phyloP scores from a whole-genome alignment of 2,797 vertebrate species.

The Anniella stebbinsi region DNA sequence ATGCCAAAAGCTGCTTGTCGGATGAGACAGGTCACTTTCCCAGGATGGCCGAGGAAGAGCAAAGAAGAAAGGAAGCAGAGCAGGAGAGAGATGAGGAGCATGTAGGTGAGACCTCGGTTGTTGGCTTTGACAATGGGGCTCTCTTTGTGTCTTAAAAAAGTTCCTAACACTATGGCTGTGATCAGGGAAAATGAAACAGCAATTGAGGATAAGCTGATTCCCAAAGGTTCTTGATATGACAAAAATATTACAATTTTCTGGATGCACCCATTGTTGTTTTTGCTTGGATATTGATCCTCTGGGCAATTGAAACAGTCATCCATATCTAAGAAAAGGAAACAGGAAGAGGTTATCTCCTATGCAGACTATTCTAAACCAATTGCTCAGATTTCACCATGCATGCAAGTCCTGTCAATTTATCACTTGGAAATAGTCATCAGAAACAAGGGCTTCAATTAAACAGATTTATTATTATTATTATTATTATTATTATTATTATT shows the following conservation, averaged over 20 bases:
- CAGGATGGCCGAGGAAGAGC: not conserved
- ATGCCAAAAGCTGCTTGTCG: no score
- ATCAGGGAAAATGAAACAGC: not conserved
- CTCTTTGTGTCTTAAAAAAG: not conserved
- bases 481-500: no score
- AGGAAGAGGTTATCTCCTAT: not conserved
- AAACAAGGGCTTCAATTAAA: no score
- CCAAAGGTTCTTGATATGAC: not conserved
- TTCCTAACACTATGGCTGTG: not conserved
- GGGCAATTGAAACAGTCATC: not conserved
- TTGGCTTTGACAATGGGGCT: conserved; percentile 8
- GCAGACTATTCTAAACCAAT: no score
- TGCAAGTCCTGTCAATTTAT: no score
- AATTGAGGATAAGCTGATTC: not conserved
- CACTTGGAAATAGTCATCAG: no score
- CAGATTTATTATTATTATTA: no score
- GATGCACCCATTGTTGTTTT: not conserved
- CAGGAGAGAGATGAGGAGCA: not conserved
- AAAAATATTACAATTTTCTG: not conserved
- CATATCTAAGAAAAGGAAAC: not conserved
- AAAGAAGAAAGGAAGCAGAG: not conserved
- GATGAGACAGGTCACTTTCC: not conserved
- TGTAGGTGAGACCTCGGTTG: not conserved
- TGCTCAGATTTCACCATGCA: no score
- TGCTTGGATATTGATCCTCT: not conserved